Evolutionary conservation across 2,888 invertebrate species (phyloP).

Genomic region (Drosophila pegasa): DNA sequence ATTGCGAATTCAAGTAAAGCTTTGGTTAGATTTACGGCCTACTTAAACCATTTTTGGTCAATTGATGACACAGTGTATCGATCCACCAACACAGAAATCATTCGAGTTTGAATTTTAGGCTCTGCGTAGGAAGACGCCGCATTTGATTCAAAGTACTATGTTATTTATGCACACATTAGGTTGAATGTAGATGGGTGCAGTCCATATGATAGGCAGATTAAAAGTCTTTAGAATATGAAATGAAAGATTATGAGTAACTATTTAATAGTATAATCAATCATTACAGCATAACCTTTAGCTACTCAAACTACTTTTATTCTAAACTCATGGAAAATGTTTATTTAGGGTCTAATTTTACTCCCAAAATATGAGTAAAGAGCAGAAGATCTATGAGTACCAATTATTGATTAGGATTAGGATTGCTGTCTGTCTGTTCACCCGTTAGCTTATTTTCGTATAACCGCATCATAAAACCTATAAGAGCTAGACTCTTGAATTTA

Average conservation of each 20-base stretch:
- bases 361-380: not conserved
- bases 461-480: no score
- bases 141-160: not conserved
- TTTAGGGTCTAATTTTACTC: not conserved
- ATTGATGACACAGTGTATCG: not conserved
- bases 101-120: not conserved
- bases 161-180: not conserved
- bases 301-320: not conserved
- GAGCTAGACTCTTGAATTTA: not conserved
- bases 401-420: not conserved
- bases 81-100: not conserved
- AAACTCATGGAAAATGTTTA: not conserved
- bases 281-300: not conserved
- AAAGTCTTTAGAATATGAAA: not conserved
- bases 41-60: not conserved
- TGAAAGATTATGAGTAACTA: no score
- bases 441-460: no score
- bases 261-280: no score
- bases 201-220: no score
- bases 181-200: not conserved
- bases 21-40: not conserved
- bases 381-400: not conserved
- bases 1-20: not conserved
- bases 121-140: not conserved
- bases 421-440: not conserved